phyloP scores from a whole-genome alignment of 2,797 vertebrate genomes.

The Erethizon dorsatum region DNA sequence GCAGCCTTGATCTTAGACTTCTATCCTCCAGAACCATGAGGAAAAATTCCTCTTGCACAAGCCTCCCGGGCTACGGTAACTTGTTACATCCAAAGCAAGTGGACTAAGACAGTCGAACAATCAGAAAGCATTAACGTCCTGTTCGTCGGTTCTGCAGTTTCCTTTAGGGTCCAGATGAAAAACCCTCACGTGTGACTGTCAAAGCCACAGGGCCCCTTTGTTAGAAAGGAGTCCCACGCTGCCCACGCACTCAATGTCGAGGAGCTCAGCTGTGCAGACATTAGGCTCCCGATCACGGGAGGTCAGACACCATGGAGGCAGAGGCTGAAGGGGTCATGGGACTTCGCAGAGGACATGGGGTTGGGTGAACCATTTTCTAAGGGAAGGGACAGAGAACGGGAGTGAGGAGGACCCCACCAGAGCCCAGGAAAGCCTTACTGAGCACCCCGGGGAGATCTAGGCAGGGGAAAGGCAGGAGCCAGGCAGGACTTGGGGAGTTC shows the following conservation, averaged over 20 bases:
- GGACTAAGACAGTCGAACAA: not conserved
- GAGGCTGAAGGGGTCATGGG: accelerated
- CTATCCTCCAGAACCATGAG: not conserved
- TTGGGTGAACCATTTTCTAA: not conserved
- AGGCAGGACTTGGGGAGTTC: accelerated
- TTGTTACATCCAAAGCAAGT: not conserved
- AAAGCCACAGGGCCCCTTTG: not conserved
- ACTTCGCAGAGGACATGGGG: not conserved
- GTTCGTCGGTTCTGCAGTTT: not conserved
- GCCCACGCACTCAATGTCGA: accelerated
- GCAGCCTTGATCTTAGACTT: not conserved
- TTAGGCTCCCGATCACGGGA: not conserved
- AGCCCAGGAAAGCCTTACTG: too few relatives aligned
- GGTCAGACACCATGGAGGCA: not conserved
- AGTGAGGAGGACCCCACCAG: not conserved
- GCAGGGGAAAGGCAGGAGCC: not conserved
- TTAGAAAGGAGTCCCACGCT: not conserved
- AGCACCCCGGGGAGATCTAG: not conserved
- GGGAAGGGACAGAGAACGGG: not conserved
- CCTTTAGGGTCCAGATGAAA: not conserved
- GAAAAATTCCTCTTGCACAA: not conserved
- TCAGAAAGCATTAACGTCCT: too few relatives aligned
- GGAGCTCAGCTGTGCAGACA: accelerated
- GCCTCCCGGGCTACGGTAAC: not conserved
- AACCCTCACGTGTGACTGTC: not conserved